phyloP scores from a whole-genome alignment of 2,888 invertebrate genomes.

The Bimastos eiseni region DNA sequence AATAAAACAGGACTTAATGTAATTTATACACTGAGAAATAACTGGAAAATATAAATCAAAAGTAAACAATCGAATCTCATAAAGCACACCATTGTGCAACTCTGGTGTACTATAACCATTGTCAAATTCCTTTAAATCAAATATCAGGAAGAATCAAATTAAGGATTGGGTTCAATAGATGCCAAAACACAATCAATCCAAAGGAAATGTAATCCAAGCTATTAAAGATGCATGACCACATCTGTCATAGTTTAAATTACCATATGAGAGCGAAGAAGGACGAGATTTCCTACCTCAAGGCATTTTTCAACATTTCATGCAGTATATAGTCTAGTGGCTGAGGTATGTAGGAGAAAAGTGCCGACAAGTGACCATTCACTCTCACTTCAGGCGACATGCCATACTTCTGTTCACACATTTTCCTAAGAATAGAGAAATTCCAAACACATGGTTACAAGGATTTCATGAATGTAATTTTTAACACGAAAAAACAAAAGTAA shows the following conservation, averaged over 20 bases:
- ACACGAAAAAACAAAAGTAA: too few relatives aligned
- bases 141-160: background rate
- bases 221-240: background rate
- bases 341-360: constrained; percentile 66
- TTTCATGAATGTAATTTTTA: background rate
- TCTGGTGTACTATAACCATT: background rate
- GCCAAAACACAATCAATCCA: background rate
- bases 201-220: background rate
- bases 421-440: constrained; percentile 47
- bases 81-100: background rate
- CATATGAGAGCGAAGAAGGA: background rate
- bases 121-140: background rate
- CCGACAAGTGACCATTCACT: constrained; percentile 65
- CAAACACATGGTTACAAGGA: background rate
- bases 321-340: constrained; percentile 67
- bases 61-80: background rate
- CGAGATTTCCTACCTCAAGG: constrained; percentile 58
- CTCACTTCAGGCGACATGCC: constrained; percentile 64
- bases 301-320: constrained; percentile 67
- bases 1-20: background rate
- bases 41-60: background rate
- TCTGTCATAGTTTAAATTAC: background rate
- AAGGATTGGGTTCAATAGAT: background rate
- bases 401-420: constrained; percentile 64
- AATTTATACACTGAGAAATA: background rate